These are phyloP conservation scores for Pristionchus fissidentatus DNA, from an alignment of 2,888 invertebrate genomes.

Conservation along the genomic window DNA sequence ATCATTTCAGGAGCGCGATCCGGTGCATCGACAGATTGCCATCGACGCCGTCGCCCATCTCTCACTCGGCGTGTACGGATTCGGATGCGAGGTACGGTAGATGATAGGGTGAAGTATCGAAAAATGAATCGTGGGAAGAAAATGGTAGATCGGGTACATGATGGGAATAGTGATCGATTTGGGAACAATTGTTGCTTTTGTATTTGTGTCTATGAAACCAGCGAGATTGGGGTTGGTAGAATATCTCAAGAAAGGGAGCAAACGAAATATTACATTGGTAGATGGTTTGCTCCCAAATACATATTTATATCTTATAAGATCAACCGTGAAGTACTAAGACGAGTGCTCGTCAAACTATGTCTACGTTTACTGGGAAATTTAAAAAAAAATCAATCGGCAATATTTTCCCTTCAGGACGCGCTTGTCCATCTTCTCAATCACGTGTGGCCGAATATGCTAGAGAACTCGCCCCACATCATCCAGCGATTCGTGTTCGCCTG, in stretches of 20 bases:
- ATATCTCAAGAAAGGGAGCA: too few species aligned
- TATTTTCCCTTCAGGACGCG: constrained; percentile 87
- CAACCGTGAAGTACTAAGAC: too few species aligned
- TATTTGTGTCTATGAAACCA: too few species aligned
- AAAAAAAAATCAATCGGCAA: too few species aligned
- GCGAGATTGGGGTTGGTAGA: too few species aligned
- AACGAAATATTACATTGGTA: too few species aligned
- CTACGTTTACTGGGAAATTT: background rate
- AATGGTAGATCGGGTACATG: too few species aligned
- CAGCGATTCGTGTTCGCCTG: constrained; percentile 99
- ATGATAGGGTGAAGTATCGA: background rate
- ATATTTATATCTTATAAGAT: too few species aligned
- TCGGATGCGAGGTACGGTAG: constrained; percentile 60
- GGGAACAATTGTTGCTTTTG: too few species aligned
- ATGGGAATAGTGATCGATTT: too few species aligned
- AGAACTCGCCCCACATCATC: constrained; percentile 98
- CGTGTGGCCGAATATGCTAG: constrained; percentile 99
- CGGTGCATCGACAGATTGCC: constrained; percentile 98
- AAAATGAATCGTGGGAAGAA: background rate
- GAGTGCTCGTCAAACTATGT: background rate
- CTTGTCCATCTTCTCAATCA: constrained; percentile 95
- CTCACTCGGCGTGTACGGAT: constrained; percentile 83
- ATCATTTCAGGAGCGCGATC: constrained; percentile 91
- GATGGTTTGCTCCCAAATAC: too few species aligned
- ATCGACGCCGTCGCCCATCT: constrained; percentile 99